Percentiles rank a stretch among this genome's conserved stretches.
phyloP scores from a whole-genome alignment of 2,888 invertebrate species.

The Siphonodentalium dalli region DNA sequence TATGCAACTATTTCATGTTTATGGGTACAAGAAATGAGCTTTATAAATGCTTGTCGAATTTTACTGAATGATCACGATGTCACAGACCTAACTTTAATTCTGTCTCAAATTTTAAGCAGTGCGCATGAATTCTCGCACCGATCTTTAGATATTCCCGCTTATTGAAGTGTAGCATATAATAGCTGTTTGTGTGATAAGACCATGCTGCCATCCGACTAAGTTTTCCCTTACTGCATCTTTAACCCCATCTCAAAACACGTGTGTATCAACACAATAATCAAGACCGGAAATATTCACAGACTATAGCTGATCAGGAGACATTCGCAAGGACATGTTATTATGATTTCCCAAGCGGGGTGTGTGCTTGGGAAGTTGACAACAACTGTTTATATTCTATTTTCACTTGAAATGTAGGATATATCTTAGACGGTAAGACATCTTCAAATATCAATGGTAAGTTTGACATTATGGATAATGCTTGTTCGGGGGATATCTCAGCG shows the following conservation, averaged over 20 bases:
- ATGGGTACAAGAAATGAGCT: constrained; percentile 29
- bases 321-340: constrained; percentile 24
- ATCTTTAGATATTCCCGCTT: constrained; percentile 63
- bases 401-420: too few relatives aligned
- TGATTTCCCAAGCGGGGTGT: constrained; percentile 39
- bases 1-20: constrained; percentile 42
- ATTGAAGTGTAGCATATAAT: constrained; percentile 63
- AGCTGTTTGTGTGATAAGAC: constrained; percentile 63
- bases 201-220: constrained; percentile 62
- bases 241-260: constrained; percentile 46
- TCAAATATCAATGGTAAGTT: too few relatives aligned
- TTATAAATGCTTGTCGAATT: constrained; percentile 6
- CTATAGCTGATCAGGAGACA: constrained; percentile 17
- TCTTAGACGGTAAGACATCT: too few relatives aligned
- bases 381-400: too few relatives aligned
- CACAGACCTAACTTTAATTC: constrained; percentile 21
- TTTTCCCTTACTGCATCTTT: constrained; percentile 50
- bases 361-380: too few relatives aligned
- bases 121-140: constrained; percentile 59
- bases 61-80: constrained; percentile 3
- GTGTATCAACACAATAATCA: constrained; percentile 36
- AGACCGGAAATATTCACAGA: background rate
- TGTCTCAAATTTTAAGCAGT: constrained; percentile 32
- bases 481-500: constrained; percentile 30
- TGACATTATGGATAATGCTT: constrained; percentile 42